Base-by-base conservation (phyloP, 2,113 vertebrate species). In the Myiagra hebetior region DNA sequence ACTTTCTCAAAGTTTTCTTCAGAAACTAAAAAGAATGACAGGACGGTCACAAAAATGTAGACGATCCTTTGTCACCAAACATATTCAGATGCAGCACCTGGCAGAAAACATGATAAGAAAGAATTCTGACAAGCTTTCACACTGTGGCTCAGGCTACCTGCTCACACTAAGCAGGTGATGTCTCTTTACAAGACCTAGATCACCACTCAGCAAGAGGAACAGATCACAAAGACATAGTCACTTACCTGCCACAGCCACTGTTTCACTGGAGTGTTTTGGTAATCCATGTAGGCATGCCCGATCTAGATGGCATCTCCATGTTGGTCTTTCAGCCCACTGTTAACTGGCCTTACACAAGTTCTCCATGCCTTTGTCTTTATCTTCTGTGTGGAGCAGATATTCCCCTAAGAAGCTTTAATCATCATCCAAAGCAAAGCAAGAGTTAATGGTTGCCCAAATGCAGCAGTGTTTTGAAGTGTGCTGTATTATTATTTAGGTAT, bases 201-300 rank as follows among this genome's bases (percentile, higher is more conserved):
- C 20, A 49, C 46, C 2, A 1, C 20, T 9, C 33, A 84, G 30
- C 26, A 53, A 60, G 44, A 91, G 3, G 5, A 83, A 23, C 8
- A 21, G 7, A 47, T 3, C 21, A 42, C 0, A 0, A 52, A 83
- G 23, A n/a, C 16, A 68, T 24, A 41, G 31, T 23, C 46, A 63
- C 46, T 86, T 46, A 53, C 35, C 44, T 73, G 11, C 22, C 53
- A 39, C 4, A 70, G 24, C 3, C 0, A 1, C 22, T 42, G 31
- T 4, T 81, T 28, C 11, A 49, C n/a, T 67, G 77, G 24, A 55
- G 26, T 18, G 11, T 5, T 46, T 42, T 55, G 5, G 7, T 64
- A 41, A 30, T 63, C 56, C 31, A 6, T 0, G 0, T 3, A 20
- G 14, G n/a, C 26, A 42, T 42, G 26, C 49, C 49, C 14, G 27